Evolutionary conservation across 2,113 vertebrate species (phyloP), one percentile per base, ranked within the genome.

Genomic region (Aythya baeri): DNA sequence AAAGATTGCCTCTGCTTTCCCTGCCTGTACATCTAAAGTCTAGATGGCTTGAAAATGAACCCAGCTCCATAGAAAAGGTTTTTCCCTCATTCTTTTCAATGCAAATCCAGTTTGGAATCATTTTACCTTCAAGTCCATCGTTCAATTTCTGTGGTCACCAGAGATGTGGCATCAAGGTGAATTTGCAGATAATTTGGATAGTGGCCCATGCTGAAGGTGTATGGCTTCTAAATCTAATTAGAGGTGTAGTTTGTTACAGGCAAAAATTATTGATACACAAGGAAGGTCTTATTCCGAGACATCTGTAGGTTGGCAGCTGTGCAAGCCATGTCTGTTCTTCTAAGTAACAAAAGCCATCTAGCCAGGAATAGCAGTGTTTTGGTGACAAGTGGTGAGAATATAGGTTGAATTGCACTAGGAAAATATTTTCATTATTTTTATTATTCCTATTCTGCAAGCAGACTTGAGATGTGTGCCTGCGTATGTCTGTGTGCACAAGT

Each of bases 271-370:
- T 85, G 92, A 86, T 88, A 91, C 23, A 96, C 82, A 68, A 96
- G 94, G 94, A 96, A 90, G 94, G 83, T 97, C 97, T 97, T 95
- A 96, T 96, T 96, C 15, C 1, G 95, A 96, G 95, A 94, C 96
- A 97, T 97, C 96, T 96, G 96, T 96, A 97, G 72, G 94, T 88
- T 96, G 96, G 95, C 96, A 97, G 94, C 94, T 97, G 96, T 94
- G 96, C 93, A 94, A 96, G 75, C 89, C 94, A 87, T 96, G 75
- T 89, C 95, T 93, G 74, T 80, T 95, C 92, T 83, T 93, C 86
- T 95, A 38, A 91, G 87, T 65, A 94, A 93, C 58, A 41, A 95
- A 96, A 96, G 80, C 94, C 43, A 17, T 36, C n/a, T 88, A 94
- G 87, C 75, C 84, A 5, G 84, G 93, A 88, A 91, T 52, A 94